Conservation (phyloP, 2,113 vertebrate species). For the Oxyruncus cristatus region DNA sequence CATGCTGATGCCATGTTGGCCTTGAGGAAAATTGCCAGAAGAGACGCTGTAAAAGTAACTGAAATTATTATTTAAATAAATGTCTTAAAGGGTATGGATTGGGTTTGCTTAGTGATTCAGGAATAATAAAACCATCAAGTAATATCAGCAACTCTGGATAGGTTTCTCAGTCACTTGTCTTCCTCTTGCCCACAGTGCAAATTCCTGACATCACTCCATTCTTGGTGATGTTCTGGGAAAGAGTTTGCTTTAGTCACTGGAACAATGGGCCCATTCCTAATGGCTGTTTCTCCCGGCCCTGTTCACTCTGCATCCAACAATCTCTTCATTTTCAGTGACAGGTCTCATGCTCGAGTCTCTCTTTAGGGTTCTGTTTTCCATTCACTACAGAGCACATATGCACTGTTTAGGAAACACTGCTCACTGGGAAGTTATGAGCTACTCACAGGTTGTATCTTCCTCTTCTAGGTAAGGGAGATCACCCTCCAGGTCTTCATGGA, state of each 20-base stretch:
- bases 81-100: neutral
- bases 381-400: neutral
- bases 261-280: neutral
- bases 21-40: slow-evolving; percentile 79
- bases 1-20: slow-evolving; percentile 79
- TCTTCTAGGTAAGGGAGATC: slow-evolving; percentile 76
- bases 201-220: neutral
- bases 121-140: neutral
- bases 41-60: slow-evolving; percentile 78
- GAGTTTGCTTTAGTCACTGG: neutral
- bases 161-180: neutral
- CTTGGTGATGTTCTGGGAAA: neutral
- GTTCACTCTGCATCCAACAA: neutral
- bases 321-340: neutral
- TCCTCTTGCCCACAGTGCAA: neutral
- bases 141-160: neutral
- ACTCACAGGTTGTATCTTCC: neutral
- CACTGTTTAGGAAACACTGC: neutral
- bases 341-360: neutral
- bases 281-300: neutral
- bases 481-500: slow-evolving; percentile 80
- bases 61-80: neutral
- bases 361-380: neutral
- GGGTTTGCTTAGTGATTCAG: neutral
- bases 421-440: neutral